Evolutionary conservation across 2,797 vertebrate genomes (phyloP).

Genomic region (Tamandua tetradactyla): DNA sequence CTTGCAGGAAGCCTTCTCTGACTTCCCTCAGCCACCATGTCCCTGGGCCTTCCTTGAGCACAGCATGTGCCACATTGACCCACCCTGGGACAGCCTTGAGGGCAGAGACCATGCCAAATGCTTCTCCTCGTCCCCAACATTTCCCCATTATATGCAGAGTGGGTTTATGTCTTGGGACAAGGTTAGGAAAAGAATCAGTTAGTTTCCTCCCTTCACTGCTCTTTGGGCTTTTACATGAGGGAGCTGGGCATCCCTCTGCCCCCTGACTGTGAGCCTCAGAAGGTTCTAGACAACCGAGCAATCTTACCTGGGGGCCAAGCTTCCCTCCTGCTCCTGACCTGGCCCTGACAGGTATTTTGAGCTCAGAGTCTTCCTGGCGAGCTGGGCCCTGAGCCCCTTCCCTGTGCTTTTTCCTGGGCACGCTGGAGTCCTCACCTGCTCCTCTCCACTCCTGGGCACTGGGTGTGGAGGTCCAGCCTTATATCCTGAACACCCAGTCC

Average conservation of each 20-base stretch:
- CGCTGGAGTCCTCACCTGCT: background rate
- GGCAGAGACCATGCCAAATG: background rate
- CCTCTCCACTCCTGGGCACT: background rate
- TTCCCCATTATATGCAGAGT: background rate
- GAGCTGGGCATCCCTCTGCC: background rate
- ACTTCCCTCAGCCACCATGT: background rate
- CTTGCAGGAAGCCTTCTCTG: conserved; percentile 20
- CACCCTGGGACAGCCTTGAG: background rate
- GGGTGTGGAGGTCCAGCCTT: conserved; percentile 36
- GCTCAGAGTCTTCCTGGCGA: background rate
- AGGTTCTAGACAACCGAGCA: background rate
- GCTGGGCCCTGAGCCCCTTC: background rate
- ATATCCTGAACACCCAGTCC: conserved; percentile 49
- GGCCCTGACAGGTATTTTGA: background rate
- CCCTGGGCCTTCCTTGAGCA: background rate
- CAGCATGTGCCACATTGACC: background rate
- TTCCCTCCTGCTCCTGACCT: background rate
- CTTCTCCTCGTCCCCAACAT: background rate
- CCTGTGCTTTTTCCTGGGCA: conserved; percentile 61
- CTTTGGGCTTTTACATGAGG: background rate
- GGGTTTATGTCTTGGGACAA: background rate
- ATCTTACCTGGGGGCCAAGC: background rate
- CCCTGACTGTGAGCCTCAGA: background rate
- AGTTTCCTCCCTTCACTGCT: background rate
- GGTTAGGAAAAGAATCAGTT: background rate